These are phyloP conservation scores for Zaprionus lachaisei DNA, from an alignment of 1,140 invertebrate species.

Conservation along the genomic window DNA sequence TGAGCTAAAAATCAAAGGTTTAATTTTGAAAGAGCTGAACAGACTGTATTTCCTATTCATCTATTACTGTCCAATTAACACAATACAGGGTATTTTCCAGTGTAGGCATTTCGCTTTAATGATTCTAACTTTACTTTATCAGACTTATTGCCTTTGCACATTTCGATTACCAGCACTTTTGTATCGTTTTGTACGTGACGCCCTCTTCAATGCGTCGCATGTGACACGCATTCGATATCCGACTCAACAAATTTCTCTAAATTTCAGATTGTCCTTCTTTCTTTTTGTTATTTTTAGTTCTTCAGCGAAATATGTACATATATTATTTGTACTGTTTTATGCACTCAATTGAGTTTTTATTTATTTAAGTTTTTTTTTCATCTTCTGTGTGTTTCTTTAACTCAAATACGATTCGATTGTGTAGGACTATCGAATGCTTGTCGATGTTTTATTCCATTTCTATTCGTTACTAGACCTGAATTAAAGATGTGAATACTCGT, in stretches of 20 bases:
- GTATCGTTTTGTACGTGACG: constrained; percentile 60
- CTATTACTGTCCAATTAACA: not conserved
- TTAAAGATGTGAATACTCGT: constrained; percentile 20
- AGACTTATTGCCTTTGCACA: constrained; percentile 39
- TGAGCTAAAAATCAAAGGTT: not conserved
- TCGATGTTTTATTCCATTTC: constrained; percentile 39
- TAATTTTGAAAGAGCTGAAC: not conserved
- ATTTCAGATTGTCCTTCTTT: constrained; percentile 19
- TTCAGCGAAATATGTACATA: constrained; percentile 30
- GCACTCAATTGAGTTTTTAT: constrained; percentile 30
- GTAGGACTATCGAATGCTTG: not conserved
- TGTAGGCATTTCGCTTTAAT: not conserved
- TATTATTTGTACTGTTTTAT: constrained; percentile 45
- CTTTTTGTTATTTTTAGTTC: constrained; percentile 29
- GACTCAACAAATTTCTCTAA: not conserved
- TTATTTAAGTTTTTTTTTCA: constrained; percentile 28
- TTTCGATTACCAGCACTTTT: constrained; percentile 71
- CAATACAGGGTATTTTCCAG: not conserved
- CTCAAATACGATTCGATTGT: constrained; percentile 1
- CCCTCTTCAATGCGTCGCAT: constrained; percentile 44
- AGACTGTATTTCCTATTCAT: not conserved
- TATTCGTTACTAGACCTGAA: constrained; percentile 9
- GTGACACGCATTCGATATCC: constrained; percentile 66
- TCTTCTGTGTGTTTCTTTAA: not conserved
- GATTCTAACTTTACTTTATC: constrained; percentile 22